These are phyloP conservation scores for Molossus molossus DNA, from an alignment of 2,797 vertebrate genomes.

Conservation along the genomic window DNA sequence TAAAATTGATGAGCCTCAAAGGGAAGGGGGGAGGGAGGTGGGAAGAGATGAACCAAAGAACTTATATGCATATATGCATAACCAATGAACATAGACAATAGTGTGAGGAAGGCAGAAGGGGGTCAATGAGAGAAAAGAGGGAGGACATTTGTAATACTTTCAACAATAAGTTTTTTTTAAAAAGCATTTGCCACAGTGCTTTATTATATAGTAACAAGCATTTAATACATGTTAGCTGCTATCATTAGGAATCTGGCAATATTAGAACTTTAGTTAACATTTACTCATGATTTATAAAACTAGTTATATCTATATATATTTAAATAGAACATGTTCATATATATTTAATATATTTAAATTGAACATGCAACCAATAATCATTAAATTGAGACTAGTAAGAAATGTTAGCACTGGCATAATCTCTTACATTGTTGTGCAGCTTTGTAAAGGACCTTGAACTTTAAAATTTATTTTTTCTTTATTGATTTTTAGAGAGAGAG, in stretches of 20 bases:
- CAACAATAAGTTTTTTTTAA: background rate
- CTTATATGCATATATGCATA: too few species aligned
- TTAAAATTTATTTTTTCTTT: background rate
- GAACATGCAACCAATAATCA: background rate
- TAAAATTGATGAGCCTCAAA: too few species aligned
- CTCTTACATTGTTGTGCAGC: background rate
- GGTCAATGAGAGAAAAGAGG: too few species aligned
- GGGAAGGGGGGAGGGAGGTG: too few species aligned
- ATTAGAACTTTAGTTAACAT: conserved; percentile 44
- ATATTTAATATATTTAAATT: conserved; percentile 8
- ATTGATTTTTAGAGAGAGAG: too few species aligned
- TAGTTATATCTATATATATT: background rate
- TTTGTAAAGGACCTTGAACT: conserved; percentile 14
- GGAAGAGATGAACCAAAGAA: too few species aligned
- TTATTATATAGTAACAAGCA: background rate
- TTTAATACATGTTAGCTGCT: conserved; percentile 7
- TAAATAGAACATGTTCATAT: background rate
- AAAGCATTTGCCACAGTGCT: background rate
- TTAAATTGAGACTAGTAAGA: conserved; percentile 46
- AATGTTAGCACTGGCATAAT: background rate
- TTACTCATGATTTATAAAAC: conserved; percentile 17
- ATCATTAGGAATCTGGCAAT: conserved; percentile 31
- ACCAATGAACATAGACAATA: too few species aligned
- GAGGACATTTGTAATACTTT: too few species aligned
- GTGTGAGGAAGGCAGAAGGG: too few species aligned